phyloP scores from a whole-genome alignment of 1,140 invertebrate species.

The Chironomus tepperi region DNA sequence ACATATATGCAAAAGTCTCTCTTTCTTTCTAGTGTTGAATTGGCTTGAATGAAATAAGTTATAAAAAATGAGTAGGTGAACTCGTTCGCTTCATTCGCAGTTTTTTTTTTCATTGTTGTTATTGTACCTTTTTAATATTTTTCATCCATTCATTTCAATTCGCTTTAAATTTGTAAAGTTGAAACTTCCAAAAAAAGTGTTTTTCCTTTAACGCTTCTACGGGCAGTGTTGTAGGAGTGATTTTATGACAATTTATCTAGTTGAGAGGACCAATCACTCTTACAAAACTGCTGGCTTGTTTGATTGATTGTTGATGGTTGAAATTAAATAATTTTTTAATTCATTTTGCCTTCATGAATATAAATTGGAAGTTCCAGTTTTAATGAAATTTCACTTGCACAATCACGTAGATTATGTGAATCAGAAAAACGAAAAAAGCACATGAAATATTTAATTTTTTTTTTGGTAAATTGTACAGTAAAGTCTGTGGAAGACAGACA shows the following conservation, averaged over 20 bases:
- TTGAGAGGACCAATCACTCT: neutral
- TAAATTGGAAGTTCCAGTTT: too few relatives aligned
- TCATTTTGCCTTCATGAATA: too few relatives aligned
- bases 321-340: too few relatives aligned
- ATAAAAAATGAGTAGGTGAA: conserved; percentile 7
- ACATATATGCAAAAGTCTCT: neutral
- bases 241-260: neutral
- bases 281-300: neutral
- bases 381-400: too few relatives aligned
- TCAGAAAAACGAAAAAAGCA: too few relatives aligned
- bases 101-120: neutral
- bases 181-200: conserved; percentile 7
- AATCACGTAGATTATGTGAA: too few relatives aligned
- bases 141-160: neutral
- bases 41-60: neutral
- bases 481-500: too few relatives aligned
- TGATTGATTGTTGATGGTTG: neutral
- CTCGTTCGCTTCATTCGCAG: conserved; percentile 5
- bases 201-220: neutral
- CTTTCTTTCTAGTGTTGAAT: neutral
- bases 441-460: too few relatives aligned
- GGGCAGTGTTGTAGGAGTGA: neutral
- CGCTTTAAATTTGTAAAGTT: neutral
- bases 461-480: too few relatives aligned
- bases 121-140: too few relatives aligned